Evolutionary conservation across 2,797 vertebrate genomes (phyloP).

Genomic region (Enteromius fasciolatus): DNA sequence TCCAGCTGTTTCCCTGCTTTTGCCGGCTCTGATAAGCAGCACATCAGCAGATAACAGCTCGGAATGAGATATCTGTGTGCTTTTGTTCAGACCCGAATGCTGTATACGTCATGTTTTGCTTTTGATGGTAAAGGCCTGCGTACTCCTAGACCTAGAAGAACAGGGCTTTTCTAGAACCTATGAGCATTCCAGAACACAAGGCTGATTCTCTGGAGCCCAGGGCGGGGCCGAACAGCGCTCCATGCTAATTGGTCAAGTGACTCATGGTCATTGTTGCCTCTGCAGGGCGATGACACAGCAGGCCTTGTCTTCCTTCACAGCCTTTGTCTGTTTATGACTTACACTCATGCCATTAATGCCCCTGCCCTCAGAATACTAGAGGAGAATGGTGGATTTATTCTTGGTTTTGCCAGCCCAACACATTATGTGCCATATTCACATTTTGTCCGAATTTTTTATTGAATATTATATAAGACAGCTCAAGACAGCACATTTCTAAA

Average conservation of each 20-base stretch:
- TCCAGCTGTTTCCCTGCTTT: background rate
- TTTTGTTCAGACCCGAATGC: background rate
- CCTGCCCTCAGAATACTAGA: conserved; percentile 18
- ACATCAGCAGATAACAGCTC: conserved; percentile 12
- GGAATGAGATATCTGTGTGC: background rate
- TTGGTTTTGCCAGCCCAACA: background rate
- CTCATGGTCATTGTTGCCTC: conserved; percentile 54
- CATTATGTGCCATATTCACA: background rate
- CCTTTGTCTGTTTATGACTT: conserved; percentile 50
- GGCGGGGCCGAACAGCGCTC: background rate
- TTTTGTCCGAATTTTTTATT: background rate
- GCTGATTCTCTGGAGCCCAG: conserved; percentile 34
- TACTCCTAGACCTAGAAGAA: background rate
- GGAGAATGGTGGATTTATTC: conserved; percentile 39
- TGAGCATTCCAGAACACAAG: conserved; percentile 45
- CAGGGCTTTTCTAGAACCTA: conserved; percentile 24
- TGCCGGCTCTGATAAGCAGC: background rate
- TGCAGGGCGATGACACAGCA: conserved; percentile 47
- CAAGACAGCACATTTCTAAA: background rate
- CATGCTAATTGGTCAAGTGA: conserved; percentile 47
- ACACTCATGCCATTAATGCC: conserved; percentile 32
- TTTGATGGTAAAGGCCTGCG: background rate
- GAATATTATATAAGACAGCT: background rate
- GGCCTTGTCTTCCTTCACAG: conserved; percentile 57
- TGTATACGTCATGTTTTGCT: background rate